A percentile compares a stretch with the other conserved stretches of the same genome.
Evolutionary conservation across 2,113 vertebrate genomes (phyloP).

Genomic region (Rhabdomys dilectus): DNA sequence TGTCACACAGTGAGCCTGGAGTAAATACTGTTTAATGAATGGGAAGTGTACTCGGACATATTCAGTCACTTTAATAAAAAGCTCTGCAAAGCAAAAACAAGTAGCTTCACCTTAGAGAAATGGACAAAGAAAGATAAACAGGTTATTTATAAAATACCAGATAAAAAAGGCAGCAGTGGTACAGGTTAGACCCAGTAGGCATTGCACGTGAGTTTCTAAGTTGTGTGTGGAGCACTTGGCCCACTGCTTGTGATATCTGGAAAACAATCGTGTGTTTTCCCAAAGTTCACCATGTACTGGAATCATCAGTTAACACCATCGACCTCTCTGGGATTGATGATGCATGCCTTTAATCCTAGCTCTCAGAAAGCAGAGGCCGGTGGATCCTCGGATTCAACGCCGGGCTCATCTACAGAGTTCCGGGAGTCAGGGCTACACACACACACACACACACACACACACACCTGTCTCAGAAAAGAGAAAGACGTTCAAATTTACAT

Average conservation of each 20-base stretch:
- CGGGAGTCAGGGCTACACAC: neutral
- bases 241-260: neutral
- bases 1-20: neutral
- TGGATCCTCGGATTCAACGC: neutral
- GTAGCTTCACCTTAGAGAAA: neutral
- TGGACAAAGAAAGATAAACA: neutral
- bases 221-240: neutral
- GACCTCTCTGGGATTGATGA: neutral
- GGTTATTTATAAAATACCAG: constrained; percentile 23
- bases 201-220: neutral
- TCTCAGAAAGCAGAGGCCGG: neutral
- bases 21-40: neutral
- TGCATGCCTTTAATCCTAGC: neutral
- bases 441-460: no score
- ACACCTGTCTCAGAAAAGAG: neutral
- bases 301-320: neutral
- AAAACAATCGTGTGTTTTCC: neutral
- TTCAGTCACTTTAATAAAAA: neutral
- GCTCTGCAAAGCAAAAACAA: constrained; percentile 2
- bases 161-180: neutral
- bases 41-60: neutral
- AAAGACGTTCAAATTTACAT: neutral
- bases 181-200: neutral
- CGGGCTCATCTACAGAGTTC: neutral
- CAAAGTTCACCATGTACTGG: neutral